A percentile compares a stretch with the other conserved stretches of the same genome.
These are phyloP conservation scores for Micoletzkya japonica DNA, from an alignment of 2,888 invertebrate species.

Conservation along the genomic window DNA sequence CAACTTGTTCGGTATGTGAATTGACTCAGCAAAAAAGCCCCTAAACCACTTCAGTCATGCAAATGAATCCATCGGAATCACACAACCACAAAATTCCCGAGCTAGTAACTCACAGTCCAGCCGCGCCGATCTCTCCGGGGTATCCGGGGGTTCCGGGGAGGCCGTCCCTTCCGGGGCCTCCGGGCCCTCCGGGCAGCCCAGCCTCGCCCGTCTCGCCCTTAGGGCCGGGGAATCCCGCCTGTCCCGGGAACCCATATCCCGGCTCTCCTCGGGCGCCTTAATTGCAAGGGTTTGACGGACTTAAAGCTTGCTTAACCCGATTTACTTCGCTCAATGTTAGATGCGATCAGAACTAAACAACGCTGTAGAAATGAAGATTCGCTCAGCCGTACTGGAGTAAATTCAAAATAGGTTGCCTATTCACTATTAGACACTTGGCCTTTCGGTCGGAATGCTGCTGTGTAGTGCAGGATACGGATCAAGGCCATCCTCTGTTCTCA, in stretches of 20 bases:
- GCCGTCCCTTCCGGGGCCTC: constrained; percentile 57
- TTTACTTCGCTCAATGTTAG: neutral
- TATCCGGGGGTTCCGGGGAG: constrained; percentile 58
- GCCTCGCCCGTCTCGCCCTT: constrained; percentile 49
- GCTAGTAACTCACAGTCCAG: constrained; percentile 30
- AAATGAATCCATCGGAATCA: no score
- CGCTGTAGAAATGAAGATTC: neutral
- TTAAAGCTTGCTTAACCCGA: no score
- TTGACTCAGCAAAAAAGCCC: neutral
- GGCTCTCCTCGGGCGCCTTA: constrained; percentile 48
- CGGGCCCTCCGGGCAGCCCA: constrained; percentile 51
- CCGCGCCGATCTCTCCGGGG: constrained; percentile 45
- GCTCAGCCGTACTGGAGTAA: no score
- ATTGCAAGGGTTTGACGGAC: no score
- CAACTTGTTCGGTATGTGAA: no score
- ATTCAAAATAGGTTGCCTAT: no score
- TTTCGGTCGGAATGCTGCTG: no score
- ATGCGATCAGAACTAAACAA: neutral
- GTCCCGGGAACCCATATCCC: constrained; percentile 51
- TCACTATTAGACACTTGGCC: no score
- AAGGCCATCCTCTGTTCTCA: neutral
- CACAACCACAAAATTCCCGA: no score
- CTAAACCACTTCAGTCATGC: no score
- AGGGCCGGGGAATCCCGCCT: constrained; percentile 49
- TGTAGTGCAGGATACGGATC: no score